Percentiles rank a stretch among this genome's conserved stretches.
phyloP scores from a whole-genome alignment of 2,797 vertebrate species.

The Onychomys leucogaster region DNA sequence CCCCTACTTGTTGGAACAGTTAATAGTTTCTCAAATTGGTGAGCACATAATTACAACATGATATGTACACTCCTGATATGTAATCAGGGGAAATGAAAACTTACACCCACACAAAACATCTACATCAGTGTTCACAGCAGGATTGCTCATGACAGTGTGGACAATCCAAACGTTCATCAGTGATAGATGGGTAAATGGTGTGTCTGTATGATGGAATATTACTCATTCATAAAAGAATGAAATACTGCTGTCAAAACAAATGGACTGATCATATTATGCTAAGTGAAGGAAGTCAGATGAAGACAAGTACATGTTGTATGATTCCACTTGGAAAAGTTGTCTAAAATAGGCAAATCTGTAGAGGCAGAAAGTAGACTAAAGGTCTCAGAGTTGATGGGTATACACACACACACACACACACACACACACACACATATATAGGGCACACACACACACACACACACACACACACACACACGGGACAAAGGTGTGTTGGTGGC shows the following conservation, averaged over 20 bases:
- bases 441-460: no score
- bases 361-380: not conserved
- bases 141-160: not conserved
- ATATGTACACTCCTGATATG: not conserved
- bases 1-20: not conserved
- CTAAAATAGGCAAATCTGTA: not conserved
- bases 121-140: not conserved
- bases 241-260: constrained; percentile 12
- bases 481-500: not conserved
- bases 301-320: not conserved
- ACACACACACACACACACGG: no score
- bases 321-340: not conserved
- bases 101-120: not conserved
- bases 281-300: not conserved
- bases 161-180: not conserved
- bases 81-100: constrained; percentile 7
- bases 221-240: constrained; percentile 34
- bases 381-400: not conserved
- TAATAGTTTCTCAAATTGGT: not conserved
- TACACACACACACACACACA: no score
- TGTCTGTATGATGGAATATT: not conserved
- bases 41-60: not conserved
- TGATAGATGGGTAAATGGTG: not conserved
- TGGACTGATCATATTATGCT: not conserved
- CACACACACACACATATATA: no score